A percentile compares a stretch with the other conserved stretches of the same genome.
phyloP scores from a whole-genome alignment of 2,888 invertebrate species.

The Aricia artaxerxes region DNA sequence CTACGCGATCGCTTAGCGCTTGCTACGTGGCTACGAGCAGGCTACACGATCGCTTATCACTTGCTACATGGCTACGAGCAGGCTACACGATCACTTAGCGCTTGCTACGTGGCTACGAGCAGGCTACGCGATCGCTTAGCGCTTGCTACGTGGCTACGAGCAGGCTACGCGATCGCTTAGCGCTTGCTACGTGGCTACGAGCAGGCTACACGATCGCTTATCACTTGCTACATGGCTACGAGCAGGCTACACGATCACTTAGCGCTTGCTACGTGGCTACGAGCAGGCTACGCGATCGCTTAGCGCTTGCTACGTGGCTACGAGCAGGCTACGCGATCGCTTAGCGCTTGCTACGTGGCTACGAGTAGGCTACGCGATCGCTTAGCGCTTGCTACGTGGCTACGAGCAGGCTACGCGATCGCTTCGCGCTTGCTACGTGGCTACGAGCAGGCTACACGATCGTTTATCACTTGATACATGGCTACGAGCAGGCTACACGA shows the following conservation, averaged over 20 bases:
- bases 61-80: not conserved
- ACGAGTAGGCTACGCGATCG: too few relatives aligned
- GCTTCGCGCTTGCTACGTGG: not conserved
- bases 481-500: not conserved
- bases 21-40: not conserved
- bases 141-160: not conserved
- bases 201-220: not conserved
- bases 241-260: not conserved
- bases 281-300: not conserved
- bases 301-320: too few relatives aligned
- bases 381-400: not conserved
- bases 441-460: not conserved
- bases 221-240: not conserved
- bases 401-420: not conserved
- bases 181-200: not conserved
- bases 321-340: too few relatives aligned
- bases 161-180: not conserved
- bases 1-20: too few relatives aligned
- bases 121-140: not conserved
- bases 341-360: too few relatives aligned
- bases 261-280: too few relatives aligned
- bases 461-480: not conserved
- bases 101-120: not conserved
- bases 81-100: not conserved
- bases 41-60: not conserved